Base-by-base conservation (phyloP, 2,888 invertebrate species). In the Hydrotaea cyrtoneurina region DNA sequence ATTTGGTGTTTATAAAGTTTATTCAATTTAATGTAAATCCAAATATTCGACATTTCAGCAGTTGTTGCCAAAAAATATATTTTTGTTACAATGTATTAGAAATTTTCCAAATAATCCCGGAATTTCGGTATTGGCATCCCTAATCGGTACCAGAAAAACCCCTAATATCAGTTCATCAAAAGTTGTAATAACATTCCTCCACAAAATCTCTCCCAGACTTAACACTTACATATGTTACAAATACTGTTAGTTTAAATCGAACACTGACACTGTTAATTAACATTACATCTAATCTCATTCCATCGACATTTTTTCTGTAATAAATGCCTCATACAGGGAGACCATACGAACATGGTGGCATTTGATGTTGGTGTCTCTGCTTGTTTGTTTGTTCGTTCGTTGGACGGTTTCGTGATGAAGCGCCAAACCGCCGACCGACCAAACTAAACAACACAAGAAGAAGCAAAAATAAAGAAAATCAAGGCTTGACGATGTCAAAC, bases 401-500 rank as follows among this genome's bases (percentile, higher is more conserved):
- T 43, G 0, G 21, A 19, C 3, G 36, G n/a, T 64, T 13, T 36
- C n/a, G 0, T n/a, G 31, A 36, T 36, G 17, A 15, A 64, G 43
- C 43, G 43, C 43, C 17, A 31, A 39, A 50, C 50, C 17, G 8
- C 50, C 31, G 50, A 53, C 43, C 64, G 19, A 64, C 31, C 17
- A 31, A 74, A 43, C 43, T 15, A 74, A 59, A 53, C 23, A 13
- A 7, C 43, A 57, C 11, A 11, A 19, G 21, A 19, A 39, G n/a
- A 66, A 19, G n/a, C 19, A 69, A 69, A 11, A 69, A 10, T 23
- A 39, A 21, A n/a, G 17, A 31, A 75, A 77, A 39, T 69, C 66
- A 77, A 77, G 77, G 36, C 77, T 77, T 77, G 26, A 57, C 69
- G 69, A 77, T 69, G 77, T 77, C 77, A 77, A 77, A 77, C 23